Conservation (phyloP, 2,888 invertebrate species). For the Nemurella pictetii region DNA sequence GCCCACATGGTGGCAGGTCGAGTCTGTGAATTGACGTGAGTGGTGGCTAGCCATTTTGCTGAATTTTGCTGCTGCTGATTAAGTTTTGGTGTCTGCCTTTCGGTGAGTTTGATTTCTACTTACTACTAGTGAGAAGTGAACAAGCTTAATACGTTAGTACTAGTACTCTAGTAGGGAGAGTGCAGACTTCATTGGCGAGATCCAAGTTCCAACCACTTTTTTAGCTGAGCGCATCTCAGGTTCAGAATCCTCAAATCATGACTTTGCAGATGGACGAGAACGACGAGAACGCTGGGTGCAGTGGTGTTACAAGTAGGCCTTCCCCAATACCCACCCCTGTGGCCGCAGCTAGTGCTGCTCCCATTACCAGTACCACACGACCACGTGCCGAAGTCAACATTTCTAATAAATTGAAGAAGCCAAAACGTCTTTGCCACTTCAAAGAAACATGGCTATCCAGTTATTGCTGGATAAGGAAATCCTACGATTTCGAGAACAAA, state of each 20-base stretch:
- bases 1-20: not conserved
- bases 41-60: not conserved
- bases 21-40: not conserved
- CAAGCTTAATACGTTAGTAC: no score
- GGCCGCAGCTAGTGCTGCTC: constrained; percentile 1
- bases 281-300: not conserved
- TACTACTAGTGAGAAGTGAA: not conserved
- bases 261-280: constrained; percentile 8
- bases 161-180: no score
- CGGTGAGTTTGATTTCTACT: constrained; percentile 1
- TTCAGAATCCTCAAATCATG: not conserved
- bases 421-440: constrained; percentile 1
- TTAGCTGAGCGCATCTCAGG: not conserved
- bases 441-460: not conserved
- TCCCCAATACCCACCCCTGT: no score
- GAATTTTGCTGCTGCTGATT: not conserved
- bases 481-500: constrained; percentile 18
- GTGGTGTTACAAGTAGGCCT: not conserved
- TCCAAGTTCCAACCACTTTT: not conserved
- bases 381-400: not conserved
- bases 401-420: not conserved
- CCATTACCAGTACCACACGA: not conserved
- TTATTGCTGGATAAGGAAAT: not conserved
- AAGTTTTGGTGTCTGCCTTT: not conserved
- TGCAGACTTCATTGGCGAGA: no score